Base-by-base conservation (phyloP, 2,113 vertebrate genomes). In the Rhinichthys klamathensis region DNA sequence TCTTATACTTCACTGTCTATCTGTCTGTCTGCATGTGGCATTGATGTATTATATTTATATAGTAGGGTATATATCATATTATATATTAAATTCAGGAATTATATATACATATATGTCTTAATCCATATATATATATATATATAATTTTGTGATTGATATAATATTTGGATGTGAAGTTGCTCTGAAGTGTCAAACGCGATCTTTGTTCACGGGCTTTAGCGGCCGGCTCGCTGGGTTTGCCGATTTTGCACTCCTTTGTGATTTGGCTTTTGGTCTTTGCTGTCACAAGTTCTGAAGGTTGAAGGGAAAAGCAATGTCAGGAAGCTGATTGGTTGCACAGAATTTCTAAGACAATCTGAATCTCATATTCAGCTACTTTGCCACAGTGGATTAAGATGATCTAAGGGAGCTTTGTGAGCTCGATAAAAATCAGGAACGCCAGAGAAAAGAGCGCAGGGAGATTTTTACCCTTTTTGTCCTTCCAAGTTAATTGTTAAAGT, bases 331-430 rank as follows among this genome's bases (percentile, higher is more conserved):
- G 96, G 96, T 96, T 96, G 95, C 93, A 94, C 94, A 90, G 96
- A 95, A 96, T 96, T 96, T 96, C 95, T 94, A 94, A 97, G 96
- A 96, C 96, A 96, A 95, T 96, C 95, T 95, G 96, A 96, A 97
- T 96, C 96, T 96, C 95, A 96, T 96, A 97, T 96, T 96, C 96
- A 96, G 95, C 95, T 96, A 95, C 96, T 97, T 97, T 96, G 96
- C 96, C 96, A 97, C 96, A 96, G 96, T 97, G 96, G 96, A 97
- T 97, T 97, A 97, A 96, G 95, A 96, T 96, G 96, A 97, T 97
- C 96, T 97, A 94, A 96, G 94, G 92, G 93, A 94, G 96, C 96
- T 97, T 96, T 96, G 95, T 95, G 95, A 94, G 95, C 95, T 96
- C 95, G 95, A 96, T 97, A 97, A 96, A 91, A 96, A 96, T 96